Base-by-base conservation (phyloP, 2,797 vertebrate species). In the Fistularia commersonii region DNA sequence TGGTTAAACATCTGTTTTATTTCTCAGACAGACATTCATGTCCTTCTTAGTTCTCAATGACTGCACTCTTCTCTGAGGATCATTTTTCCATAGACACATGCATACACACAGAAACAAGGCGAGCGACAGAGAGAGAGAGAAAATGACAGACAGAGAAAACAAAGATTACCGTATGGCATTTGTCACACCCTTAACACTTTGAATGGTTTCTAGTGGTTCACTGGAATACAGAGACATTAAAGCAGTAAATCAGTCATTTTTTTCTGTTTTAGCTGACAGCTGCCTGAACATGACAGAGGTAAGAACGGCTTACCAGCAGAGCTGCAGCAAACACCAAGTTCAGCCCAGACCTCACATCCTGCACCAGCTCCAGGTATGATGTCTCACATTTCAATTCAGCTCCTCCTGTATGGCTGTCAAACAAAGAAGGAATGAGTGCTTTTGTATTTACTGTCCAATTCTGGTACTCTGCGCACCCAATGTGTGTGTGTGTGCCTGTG, bases 351-450 rank as follows among this genome's bases (percentile, higher is more conserved):
- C 55, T 1, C 75, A 58, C 49, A 53, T 88, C 42, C 67, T 91
- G 72, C 81, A 88, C 45, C 89, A 90, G 57, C 83, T 92, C 38
- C 80, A 92, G 90, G 90, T 91, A 82, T 11, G 11, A 35, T 11
- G 35, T 33, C 9, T 35, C 31, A 39, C 36, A 34, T 1, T 43
- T 15, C 50, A 31, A 7, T 11, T 23, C 23, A 23, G 23, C 23
- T 23, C 23, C 23, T 23, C 23, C 23, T 23, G 23, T 23, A 23
- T 23, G 23, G 23, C 23, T 4, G 23, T 23, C 23, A 23, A 23
- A 23, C 23, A 23, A 23, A 23, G 23, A 23, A 23, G 23, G 23
- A 2, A 23, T 23, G 23, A 23, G 23, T 23, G 23, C 23, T 23
- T 23, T 23, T 23, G 23, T 23, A 23, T 23, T 23, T 23, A 23